Base-by-base conservation (phyloP, 2,888 invertebrate species). In the Periphyllus acericola region DNA sequence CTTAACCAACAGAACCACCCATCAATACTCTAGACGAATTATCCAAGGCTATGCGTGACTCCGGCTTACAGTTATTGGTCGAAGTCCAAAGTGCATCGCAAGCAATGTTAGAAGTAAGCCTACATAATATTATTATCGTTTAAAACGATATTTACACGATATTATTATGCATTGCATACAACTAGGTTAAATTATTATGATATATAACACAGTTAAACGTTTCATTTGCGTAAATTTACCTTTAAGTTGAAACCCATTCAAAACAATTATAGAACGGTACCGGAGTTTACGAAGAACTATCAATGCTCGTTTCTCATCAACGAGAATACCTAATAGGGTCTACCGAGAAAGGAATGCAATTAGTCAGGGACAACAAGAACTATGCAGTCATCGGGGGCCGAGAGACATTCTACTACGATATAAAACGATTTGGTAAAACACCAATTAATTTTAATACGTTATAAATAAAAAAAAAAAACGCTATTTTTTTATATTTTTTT, bases 321-420 rank as follows among this genome's bases (percentile, higher is more conserved):
- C 91, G 91, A 89, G 90, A 90, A 68, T 90, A 90, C 72, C 94
- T 94, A 90, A 94, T 96, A 25, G 93, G 94, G 90, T 95, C 95
- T 19, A 94, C 95, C 0, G 95, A 96, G 91, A 93, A 94, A 60
- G 95, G 95, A 0, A 95, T 96, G 32, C 92, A 94, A 89, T 91
- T 94, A 76, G 94, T 96, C 3, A 92, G 94, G 89, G 92, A 94
- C 83, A 93, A 93, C 34, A 92, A 92, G 81, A 93, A 94, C 89
- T 93, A 94, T 8, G 95, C 94, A 5, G 93, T 96, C 1, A 92
- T 96, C 74, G 96, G 95, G 0, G 96, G 96, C 2, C 91, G 96
- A 79, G 96, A 96, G 91, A 96, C 96, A 0, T 92, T 96, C 11
- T 95, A 93, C 91, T 96, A 95, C 90, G 95, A 96, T 91, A 95